Evolutionary conservation across 2,797 vertebrate genomes (phyloP), one percentile per base, ranked within the genome.

Genomic region (Dromococcyx pavoninus): DNA sequence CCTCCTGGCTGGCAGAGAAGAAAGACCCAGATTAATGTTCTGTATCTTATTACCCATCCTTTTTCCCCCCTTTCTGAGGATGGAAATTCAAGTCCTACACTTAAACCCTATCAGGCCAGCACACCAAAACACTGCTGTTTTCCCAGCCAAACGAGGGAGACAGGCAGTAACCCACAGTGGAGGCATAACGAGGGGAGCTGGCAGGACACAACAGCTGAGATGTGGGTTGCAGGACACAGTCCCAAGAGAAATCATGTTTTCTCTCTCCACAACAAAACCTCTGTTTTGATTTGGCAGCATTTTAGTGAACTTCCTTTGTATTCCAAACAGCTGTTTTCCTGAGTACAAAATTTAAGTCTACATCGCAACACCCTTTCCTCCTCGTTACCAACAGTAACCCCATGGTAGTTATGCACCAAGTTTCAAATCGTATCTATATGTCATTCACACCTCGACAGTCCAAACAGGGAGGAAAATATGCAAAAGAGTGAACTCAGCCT

Each of bases 81-180:
- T 4, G 3, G 12, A 21, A 56, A 72, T 27, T 60, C 76, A 70
- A 82, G 23, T 19, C 18, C 25, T 74, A 17, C 27, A 30, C 46
- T 39, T 44, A 32, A 27, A 54, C 8, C 1, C 8, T 33, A 7
- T 6, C 16, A 43, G 66, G 35, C 2, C 54, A 71, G 46, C 15
- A n/a, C 23, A 9, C 1, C 64, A 75, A 10, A 27, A 24, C 46
- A 48, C 33, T 56, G 37, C 54, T 35, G 8, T 15, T 58, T 56
- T 17, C 58, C 60, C 51, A 50, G 37, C 13, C 25, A 17, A 25
- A 12, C 0, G 1, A 43, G 23, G 37, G 22, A 39, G 28, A n/a
- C 3, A 1, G 16, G 16, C 56, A 65, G 10, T 6, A 27, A 32
- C 28, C 18, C 2, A 0, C 3, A 1, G 4, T 0, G 3, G 17